These are phyloP conservation scores for Hypsopygia costalis DNA, from an alignment of 2,888 invertebrate species.

Conservation along the genomic window DNA sequence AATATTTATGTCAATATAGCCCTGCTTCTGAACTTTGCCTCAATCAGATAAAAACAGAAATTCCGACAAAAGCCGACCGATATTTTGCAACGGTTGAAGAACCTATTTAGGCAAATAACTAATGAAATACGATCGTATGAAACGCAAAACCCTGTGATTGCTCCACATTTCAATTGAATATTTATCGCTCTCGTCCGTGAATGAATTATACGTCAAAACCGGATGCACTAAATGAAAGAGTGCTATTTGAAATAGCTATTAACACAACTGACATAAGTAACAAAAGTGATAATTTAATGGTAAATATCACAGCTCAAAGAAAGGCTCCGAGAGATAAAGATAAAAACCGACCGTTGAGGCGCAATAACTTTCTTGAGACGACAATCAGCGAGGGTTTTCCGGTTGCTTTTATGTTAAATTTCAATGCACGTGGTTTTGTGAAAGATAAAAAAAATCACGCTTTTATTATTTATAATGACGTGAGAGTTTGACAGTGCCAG, in stretches of 20 bases:
- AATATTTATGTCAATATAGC: too few species aligned
- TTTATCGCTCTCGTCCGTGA: not conserved
- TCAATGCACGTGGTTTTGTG: not conserved
- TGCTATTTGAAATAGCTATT: constrained; percentile 10
- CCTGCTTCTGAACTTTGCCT: too few species aligned
- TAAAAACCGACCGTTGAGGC: constrained; percentile 11
- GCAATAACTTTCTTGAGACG: constrained; percentile 7
- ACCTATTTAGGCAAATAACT: constrained; percentile 19
- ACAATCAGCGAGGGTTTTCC: constrained; percentile 12
- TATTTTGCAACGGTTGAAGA: too few species aligned
- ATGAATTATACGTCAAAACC: constrained; percentile 3
- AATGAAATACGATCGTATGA: constrained; percentile 41
- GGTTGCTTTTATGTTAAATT: constrained; percentile 11
- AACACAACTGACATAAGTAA: constrained; percentile 11
- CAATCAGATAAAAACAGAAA: too few species aligned
- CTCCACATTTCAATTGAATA: constrained; percentile 27
- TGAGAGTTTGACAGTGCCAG: too few species aligned
- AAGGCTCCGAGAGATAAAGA: constrained; percentile 4
- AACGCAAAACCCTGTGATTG: constrained; percentile 42
- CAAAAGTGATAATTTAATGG: constrained; percentile 28
- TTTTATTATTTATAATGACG: too few species aligned
- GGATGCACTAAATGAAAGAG: constrained; percentile 17
- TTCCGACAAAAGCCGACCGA: too few species aligned
- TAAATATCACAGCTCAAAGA: constrained; percentile 36
- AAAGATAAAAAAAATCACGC: too few species aligned